These are phyloP conservation scores for Acanthaster planci DNA, from an alignment of 35 echinoderm and acorn worm genomes.

Conservation along the genomic window DNA sequence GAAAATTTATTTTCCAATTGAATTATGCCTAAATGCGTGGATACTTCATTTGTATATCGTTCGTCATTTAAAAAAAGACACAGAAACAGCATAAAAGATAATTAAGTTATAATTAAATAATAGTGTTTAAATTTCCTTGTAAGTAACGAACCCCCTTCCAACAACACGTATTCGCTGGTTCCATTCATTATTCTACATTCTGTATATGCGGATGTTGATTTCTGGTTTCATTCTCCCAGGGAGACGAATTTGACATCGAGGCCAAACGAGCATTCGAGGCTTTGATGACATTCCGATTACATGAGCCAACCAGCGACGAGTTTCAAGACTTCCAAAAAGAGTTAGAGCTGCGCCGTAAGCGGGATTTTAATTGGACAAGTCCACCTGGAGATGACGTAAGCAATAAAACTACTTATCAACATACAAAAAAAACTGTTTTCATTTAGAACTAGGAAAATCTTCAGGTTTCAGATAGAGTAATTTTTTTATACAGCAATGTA, in stretches of 20 bases:
- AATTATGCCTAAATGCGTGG: too few species aligned
- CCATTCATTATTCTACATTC: background rate
- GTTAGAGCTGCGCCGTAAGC: constrained; percentile 44
- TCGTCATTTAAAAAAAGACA: too few species aligned
- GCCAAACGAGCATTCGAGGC: constrained; percentile 81
- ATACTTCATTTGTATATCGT: too few species aligned
- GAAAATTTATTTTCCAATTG: too few species aligned
- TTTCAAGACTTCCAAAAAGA: constrained; percentile 70
- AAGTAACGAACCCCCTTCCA: background rate
- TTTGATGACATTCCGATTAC: constrained; percentile 63
- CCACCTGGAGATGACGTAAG: constrained; percentile 56
- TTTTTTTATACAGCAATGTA: too few species aligned
- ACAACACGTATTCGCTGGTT: background rate
- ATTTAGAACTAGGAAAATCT: too few species aligned
- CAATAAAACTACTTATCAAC: background rate
- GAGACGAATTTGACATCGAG: constrained; percentile 59
- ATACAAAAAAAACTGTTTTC: too few species aligned
- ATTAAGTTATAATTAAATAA: too few species aligned
- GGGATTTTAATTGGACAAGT: constrained; percentile 61
- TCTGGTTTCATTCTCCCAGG: constrained; percentile 17
- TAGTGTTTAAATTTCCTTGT: background rate
- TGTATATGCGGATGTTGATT: too few species aligned
- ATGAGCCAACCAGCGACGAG: constrained; percentile 58
- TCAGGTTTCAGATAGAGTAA: too few species aligned
- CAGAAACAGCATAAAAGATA: too few species aligned